Base-by-base conservation (phyloP, 2,888 invertebrate species). In the Desoria tigrina region DNA sequence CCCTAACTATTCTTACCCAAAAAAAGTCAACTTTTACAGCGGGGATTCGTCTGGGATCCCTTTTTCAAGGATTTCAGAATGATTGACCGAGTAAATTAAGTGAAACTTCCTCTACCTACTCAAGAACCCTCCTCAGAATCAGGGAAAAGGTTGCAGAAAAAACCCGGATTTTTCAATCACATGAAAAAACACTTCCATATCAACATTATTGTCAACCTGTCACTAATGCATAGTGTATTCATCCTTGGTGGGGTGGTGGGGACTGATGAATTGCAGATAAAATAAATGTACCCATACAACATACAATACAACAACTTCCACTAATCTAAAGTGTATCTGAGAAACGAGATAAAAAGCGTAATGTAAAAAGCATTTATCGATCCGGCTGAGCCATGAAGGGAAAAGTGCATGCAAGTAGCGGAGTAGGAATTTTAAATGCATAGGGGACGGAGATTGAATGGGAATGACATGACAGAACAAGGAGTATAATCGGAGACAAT, bases 61-160 rank as follows among this genome's bases (percentile, higher is more conserved):
- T n/a, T n/a, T n/a, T n/a, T n/a, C n/a, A n/a, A 23, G 21, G 9
- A 51, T 51, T 54, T 55, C 62, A 53, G 50, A 59, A 64, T 58
- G 51, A 58, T 39, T 64, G 64, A 58, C 64, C 64, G 53, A 59
- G 51, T 42, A 64, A 64, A 64, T 64, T 59, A 59, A 59, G 59
- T 59, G 42, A 64, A 57, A 57, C 63, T 57, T 63, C 51, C 24
- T 57, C 37, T 7, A 32, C 32, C 32, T 7, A 4, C 11, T 11
- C 11, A 4, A 7, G 55, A 32, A 32, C 32, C 32, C 4, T 11
- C 11, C 32, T 32, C 32, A 7, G 55, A 27, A n/a, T 28, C 6
- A 21, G 39, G 39, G 16, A 21, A 45, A 45, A 45, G 45, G 45
- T 18, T 18, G 6, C n/a, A 6, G 16, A 16, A 4, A 16, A 16